These are phyloP conservation scores for Frieseomelitta varia DNA, from an alignment of 1,140 invertebrate species.

Conservation along the genomic window DNA sequence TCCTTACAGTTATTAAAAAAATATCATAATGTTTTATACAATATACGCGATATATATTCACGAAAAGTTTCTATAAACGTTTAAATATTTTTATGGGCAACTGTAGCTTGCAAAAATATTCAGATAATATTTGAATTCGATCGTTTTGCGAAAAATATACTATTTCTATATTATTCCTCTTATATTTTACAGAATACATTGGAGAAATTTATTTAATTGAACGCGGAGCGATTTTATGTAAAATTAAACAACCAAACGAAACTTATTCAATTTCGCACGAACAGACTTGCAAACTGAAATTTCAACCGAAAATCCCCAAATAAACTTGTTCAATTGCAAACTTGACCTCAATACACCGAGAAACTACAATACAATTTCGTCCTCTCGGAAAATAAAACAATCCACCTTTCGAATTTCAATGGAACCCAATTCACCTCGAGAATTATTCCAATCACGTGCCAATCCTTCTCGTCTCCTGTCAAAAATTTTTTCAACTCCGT, in stretches of 20 bases:
- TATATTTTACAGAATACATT: too few species aligned
- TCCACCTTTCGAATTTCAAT: neutral
- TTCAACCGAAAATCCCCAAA: too few species aligned
- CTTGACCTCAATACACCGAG: neutral
- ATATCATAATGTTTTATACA: too few species aligned
- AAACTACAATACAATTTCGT: neutral
- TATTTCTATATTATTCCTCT: too few species aligned
- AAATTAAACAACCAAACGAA: too few species aligned
- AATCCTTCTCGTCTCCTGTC: neutral
- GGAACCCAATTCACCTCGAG: neutral
- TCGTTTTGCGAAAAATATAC: neutral
- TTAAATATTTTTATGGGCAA: neutral
- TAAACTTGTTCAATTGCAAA: neutral
- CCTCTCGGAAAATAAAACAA: neutral
- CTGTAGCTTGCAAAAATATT: neutral
- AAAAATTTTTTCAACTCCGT: neutral
- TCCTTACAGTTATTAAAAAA: too few species aligned
- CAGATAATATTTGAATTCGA: neutral
- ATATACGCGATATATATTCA: too few species aligned
- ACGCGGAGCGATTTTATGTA: too few species aligned
- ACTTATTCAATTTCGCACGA: too few species aligned
- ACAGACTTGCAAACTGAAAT: too few species aligned
- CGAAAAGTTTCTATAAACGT: too few species aligned
- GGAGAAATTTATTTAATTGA: too few species aligned
- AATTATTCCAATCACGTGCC: neutral